Evolutionary conservation across 2,113 vertebrate genomes (phyloP).

Genomic region (Caranx melampygus): DNA sequence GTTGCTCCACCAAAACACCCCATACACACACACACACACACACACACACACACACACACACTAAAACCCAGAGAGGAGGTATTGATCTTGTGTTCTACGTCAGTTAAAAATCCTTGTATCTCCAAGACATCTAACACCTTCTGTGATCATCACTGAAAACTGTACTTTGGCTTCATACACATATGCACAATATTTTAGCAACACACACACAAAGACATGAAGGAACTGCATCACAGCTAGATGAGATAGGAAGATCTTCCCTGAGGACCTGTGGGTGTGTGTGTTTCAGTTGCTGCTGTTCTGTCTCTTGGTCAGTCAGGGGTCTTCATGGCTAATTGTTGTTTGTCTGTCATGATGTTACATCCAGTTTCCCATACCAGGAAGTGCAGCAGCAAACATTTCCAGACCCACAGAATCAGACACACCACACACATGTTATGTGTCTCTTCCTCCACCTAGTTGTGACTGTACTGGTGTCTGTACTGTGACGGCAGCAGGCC

Average conservation of each 20-base stretch:
- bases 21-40: neutral
- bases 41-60: neutral
- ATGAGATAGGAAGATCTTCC: slow-evolving; percentile 17
- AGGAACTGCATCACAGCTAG: neutral
- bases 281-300: slow-evolving; percentile 58
- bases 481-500: no score
- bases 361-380: slow-evolving; percentile 4
- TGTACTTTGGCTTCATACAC: neutral
- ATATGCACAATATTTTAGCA: neutral
- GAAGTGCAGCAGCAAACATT: neutral
- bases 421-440: no score
- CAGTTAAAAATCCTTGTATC: neutral
- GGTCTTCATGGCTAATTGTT: slow-evolving; percentile 40
- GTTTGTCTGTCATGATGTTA: neutral
- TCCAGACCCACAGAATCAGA: no score
- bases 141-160: neutral
- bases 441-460: no score
- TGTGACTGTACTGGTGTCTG: no score
- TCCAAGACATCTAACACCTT: neutral
- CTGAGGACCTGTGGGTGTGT: slow-evolving; percentile 10
- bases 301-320: slow-evolving; percentile 39
- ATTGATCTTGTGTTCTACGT: neutral
- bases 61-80: neutral
- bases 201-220: neutral
- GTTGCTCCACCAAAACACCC: slow-evolving; percentile 51